Conservation (phyloP, 2,797 vertebrate species). For the Miichthys miiuy region DNA sequence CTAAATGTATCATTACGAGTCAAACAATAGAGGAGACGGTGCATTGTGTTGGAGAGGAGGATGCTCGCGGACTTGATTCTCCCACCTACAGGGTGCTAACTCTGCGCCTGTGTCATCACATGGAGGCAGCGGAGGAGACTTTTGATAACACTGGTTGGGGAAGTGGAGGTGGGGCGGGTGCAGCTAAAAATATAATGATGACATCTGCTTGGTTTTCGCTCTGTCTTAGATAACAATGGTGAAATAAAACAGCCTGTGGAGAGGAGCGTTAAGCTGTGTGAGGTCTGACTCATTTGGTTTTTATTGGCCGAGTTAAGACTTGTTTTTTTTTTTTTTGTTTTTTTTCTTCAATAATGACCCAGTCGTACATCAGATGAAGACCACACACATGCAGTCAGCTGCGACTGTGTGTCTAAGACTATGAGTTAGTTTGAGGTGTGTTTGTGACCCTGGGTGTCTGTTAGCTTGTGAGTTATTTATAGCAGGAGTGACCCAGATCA, state of each 20-base stretch:
- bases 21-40: background rate
- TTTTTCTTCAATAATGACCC: background rate
- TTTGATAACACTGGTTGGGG: slow-evolving; percentile 37
- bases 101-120: slow-evolving; percentile 39
- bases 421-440: slow-evolving; percentile 57
- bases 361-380: slow-evolving; percentile 31
- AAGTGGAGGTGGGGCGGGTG: slow-evolving; percentile 9
- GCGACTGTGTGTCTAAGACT: slow-evolving; percentile 33
- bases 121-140: slow-evolving; percentile 46
- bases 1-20: background rate
- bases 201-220: slow-evolving; percentile 33
- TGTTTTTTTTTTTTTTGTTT: background rate
- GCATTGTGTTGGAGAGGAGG: background rate
- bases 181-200: slow-evolving; percentile 56
- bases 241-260: slow-evolving; percentile 1
- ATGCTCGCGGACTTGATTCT: slow-evolving; percentile 46
- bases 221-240: slow-evolving; percentile 17
- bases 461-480: slow-evolving; percentile 83
- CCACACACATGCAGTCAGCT: slow-evolving; percentile 37
- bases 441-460: slow-evolving; percentile 77
- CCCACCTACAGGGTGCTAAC: slow-evolving; percentile 53
- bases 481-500: slow-evolving; percentile 83
- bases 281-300: slow-evolving; percentile 10
- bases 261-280: slow-evolving; percentile 10
- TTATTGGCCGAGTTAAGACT: background rate